These are phyloP conservation scores for Mycteria americana DNA, from an alignment of 2,797 vertebrate species.

Conservation along the genomic window DNA sequence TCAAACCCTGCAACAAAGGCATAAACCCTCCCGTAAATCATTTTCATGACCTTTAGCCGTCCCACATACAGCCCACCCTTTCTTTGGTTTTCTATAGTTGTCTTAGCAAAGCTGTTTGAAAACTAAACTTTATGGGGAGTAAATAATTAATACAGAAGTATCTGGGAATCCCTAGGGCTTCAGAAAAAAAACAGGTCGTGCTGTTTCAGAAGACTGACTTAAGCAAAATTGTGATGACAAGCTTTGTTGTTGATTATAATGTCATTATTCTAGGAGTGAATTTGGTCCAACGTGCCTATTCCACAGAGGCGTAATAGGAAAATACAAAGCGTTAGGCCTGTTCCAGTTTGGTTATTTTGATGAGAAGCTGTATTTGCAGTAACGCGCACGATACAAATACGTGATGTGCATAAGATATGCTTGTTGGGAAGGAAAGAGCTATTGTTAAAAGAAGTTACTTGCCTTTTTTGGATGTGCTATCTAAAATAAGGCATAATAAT, in stretches of 20 bases:
- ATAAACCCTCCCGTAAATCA: neutral
- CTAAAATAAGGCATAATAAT: too few relatives aligned
- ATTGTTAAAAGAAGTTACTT: neutral
- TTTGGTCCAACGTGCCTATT: neutral
- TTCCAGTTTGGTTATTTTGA: neutral
- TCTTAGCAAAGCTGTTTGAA: neutral
- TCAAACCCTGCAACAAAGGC: neutral
- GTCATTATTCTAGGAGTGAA: neutral
- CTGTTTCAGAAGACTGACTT: neutral
- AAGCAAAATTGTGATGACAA: neutral
- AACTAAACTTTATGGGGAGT: neutral
- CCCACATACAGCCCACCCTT: neutral
- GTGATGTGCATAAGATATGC: too few relatives aligned
- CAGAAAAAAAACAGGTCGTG: neutral
- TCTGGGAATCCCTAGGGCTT: neutral
- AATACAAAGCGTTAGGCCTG: neutral
- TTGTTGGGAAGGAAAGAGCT: neutral
- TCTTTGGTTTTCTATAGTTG: neutral
- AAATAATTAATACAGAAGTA: neutral
- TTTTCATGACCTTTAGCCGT: neutral
- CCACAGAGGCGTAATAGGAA: neutral
- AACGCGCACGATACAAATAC: accelerated
- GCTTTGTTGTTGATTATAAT: neutral
- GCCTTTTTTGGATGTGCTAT: neutral
- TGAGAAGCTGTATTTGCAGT: neutral